Evolutionary conservation across 2,113 vertebrate species (phyloP), one percentile per base, ranked within the genome.

Genomic region (Picathartes gymnocephalus): DNA sequence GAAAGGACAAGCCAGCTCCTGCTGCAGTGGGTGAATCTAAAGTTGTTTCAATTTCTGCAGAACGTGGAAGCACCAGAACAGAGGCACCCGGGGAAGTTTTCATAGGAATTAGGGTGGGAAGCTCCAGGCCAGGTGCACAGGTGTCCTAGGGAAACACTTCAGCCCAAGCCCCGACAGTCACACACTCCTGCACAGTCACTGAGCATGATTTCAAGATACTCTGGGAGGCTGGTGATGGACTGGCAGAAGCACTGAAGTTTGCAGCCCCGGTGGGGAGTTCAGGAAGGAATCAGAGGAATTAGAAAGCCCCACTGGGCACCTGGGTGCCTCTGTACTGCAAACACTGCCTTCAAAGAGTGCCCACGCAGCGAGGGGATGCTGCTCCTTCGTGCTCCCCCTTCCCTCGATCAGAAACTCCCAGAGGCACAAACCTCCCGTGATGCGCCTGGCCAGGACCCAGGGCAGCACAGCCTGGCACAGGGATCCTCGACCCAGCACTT

Each of bases 161-260:
- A 4, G 57, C 61, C 50, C 6, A 0, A 56, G 42, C 48, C 37
- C 40, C 8, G 23, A 16, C 25, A 71, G 53, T 25, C 4, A 2
- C 56, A 53, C 10, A 11, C 25, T 78, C 28, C 54, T 62, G 37
- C 40, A 18, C 1, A 7, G 37, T 28, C 1, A 0, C 44, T 3
- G 7, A 66, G 42, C 28, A 69, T 14, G 16, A 83, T 56, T 87
- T 71, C 48, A 37, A 56, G 81, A 20, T 6, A 4, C 15, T 37
- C 37, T 3, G 5, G 58, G 53, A 81, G 54, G 31, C 39, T 39
- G 39, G 9, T 2, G 7, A 72, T 39, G n/a, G 17, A 42, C 60
- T 61, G 58, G 65, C 66, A 66, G 54, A 44, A 40, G 31, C 56
- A 60, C 0, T 28, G 20, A 51, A 23, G 12, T n/a, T 9, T 23